These are phyloP conservation scores for Fringilla coelebs DNA, from an alignment of 2,797 vertebrate species.

Conservation along the genomic window DNA sequence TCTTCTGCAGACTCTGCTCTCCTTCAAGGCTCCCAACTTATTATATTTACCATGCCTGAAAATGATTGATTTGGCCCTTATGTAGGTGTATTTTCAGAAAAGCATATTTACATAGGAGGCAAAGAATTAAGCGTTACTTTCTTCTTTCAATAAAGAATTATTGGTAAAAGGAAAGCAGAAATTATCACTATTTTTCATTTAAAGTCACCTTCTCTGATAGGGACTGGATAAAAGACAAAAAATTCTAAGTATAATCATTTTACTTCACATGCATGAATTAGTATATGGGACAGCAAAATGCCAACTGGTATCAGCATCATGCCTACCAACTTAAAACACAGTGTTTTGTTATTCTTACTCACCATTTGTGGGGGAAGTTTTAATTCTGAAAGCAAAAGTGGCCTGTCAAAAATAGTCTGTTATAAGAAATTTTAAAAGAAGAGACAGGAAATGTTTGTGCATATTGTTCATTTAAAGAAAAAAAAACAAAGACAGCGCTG, in stretches of 20 bases:
- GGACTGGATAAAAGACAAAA: not conserved
- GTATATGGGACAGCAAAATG: conserved; percentile 41
- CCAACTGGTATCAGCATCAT: conserved; percentile 6
- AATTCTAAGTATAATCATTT: not conserved
- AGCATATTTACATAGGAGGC: not conserved
- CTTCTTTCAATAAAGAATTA: not conserved
- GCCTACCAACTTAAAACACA: not conserved
- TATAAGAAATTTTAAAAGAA: not conserved
- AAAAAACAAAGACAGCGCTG: not conserved
- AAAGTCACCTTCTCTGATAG: not conserved
- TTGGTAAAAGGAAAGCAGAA: not conserved
- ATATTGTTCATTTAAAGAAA: not conserved
- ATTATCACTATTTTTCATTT: not conserved
- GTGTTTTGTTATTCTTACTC: not conserved
- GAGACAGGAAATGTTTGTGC: not conserved
- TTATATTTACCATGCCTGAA: not conserved
- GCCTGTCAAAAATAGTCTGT: not conserved
- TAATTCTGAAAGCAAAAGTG: conserved; percentile 39
- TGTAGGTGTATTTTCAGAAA: not conserved
- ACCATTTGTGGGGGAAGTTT: not conserved
- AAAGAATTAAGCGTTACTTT: not conserved
- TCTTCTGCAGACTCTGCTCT: not conserved
- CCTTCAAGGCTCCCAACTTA: not conserved
- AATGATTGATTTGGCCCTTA: not conserved
- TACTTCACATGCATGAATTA: conserved; percentile 49